Conservation (phyloP, 2,113 vertebrate genomes). For the Glaucomys volans region DNA sequence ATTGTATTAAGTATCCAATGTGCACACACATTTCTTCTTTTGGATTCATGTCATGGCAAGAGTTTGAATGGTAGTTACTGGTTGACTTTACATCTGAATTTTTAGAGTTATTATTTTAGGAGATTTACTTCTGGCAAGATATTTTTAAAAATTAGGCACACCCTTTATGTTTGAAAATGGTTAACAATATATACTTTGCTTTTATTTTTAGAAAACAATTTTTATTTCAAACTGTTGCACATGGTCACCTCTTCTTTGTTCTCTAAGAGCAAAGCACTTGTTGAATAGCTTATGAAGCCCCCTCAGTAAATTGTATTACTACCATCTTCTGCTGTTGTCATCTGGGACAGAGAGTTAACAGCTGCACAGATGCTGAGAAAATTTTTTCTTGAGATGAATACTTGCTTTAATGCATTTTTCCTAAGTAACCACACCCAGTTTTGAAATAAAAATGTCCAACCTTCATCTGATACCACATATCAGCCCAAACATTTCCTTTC, state of each 20-base stretch:
- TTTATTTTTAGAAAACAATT: slow-evolving; percentile 42
- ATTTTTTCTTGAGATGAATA: not conserved
- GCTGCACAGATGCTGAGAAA: not conserved
- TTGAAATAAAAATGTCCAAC: not conserved
- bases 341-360: slow-evolving; percentile 43
- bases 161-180: slow-evolving; percentile 1
- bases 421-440: not conserved
- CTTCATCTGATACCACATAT: not conserved
- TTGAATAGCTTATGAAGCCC: not conserved
- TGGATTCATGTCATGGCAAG: not conserved
- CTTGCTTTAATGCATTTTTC: not conserved
- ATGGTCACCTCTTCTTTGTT: not conserved
- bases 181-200: slow-evolving; percentile 25
- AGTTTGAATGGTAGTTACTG: not conserved
- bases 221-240: not conserved
- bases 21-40: not conserved
- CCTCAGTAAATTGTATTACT: not conserved
- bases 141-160: not conserved
- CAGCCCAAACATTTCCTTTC: not conserved
- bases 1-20: not conserved
- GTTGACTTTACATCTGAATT: not conserved
- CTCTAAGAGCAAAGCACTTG: not conserved
- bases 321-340: not conserved
- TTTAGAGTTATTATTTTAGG: slow-evolving; percentile 8
- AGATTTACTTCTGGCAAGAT: not conserved